These are phyloP conservation scores for Rhagonycha fulva DNA, from an alignment of 2,888 invertebrate species.

Conservation along the genomic window DNA sequence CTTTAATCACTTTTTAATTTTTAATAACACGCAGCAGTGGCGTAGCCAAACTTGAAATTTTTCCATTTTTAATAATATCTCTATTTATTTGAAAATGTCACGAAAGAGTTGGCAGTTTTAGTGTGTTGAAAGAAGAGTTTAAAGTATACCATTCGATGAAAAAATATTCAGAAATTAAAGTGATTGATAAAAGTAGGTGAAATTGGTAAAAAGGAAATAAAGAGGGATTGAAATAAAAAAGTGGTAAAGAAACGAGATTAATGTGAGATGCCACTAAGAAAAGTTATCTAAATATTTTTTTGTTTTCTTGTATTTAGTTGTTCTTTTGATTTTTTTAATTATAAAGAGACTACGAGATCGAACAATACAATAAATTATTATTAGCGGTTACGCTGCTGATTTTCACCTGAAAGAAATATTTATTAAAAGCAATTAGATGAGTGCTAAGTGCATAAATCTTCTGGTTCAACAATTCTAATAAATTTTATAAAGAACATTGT, in stretches of 20 bases:
- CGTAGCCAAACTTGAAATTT: background rate
- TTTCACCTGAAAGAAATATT: background rate
- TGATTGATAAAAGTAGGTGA: background rate
- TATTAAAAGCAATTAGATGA: background rate
- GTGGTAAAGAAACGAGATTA: background rate
- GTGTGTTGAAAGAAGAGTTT: background rate
- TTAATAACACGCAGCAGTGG: background rate
- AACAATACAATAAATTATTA: background rate
- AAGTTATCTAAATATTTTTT: background rate
- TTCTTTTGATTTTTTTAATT: background rate
- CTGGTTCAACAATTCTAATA: background rate
- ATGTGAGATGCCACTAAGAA: background rate
- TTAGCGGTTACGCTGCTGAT: background rate
- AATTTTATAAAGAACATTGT: background rate
- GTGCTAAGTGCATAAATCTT: background rate
- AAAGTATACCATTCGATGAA: background rate
- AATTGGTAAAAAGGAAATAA: background rate
- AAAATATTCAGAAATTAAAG: background rate
- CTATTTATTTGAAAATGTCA: background rate
- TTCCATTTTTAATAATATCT: background rate
- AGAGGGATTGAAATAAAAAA: background rate
- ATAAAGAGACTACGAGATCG: background rate
- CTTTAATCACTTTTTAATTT: background rate
- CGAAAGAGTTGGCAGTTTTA: background rate
- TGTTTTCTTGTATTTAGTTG: background rate